phyloP scores from a whole-genome alignment of 2,888 invertebrate species.

The Monochamus alternatus region DNA sequence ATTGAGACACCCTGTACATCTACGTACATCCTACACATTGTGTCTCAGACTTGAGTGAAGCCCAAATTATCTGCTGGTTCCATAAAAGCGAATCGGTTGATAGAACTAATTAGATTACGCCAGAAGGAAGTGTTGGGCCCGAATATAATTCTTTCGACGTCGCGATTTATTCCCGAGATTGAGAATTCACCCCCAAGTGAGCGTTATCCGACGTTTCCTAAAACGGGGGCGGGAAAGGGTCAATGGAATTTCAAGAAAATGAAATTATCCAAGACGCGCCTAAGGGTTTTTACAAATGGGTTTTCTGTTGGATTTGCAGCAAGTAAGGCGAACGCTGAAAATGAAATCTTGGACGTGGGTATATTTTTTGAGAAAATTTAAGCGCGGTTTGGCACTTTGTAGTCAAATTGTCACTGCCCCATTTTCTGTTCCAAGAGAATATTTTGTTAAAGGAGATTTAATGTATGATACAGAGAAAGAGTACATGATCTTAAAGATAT shows the following conservation, averaged over 20 bases:
- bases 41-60: background rate
- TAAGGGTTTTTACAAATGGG: background rate
- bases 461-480: no score
- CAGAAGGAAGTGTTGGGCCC: background rate
- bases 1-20: no score
- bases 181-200: background rate
- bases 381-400: no score
- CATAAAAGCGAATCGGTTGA: background rate
- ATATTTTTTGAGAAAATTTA: no score
- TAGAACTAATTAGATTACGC: background rate
- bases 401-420: no score
- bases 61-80: background rate
- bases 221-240: constrained; percentile 5
- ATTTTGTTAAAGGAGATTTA: no score
- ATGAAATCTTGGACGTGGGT: no score
- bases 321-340: no score
- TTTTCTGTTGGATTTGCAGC: background rate
- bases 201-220: background rate
- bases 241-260: constrained; percentile 1
- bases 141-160: background rate
- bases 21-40: no score
- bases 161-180: background rate
- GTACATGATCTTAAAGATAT: no score
- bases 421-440: no score
- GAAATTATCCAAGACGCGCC: background rate